phyloP scores from a whole-genome alignment of 2,888 invertebrate genomes.

The Leptopilina drosophilae region DNA sequence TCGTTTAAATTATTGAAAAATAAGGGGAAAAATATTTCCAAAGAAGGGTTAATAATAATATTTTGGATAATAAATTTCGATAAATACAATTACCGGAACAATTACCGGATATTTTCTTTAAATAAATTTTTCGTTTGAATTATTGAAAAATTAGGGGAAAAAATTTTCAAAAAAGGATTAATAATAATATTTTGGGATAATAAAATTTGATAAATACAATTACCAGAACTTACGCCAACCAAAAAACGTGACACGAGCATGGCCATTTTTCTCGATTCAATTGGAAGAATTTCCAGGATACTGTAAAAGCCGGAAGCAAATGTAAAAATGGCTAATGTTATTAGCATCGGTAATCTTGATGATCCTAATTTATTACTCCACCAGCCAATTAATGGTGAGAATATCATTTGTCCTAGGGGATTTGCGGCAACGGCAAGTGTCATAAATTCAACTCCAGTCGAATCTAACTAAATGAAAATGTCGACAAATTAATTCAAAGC shows the following conservation, averaged over 20 bases:
- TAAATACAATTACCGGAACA: no score
- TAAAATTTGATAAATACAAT: constrained; percentile 44
- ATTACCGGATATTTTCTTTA: no score
- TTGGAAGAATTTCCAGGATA: constrained; percentile 84
- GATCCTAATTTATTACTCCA: constrained; percentile 88
- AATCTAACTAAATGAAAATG: constrained; percentile 83
- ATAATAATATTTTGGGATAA: no score
- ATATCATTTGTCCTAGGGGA: constrained; percentile 91
- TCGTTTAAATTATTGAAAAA: no score
- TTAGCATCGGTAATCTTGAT: constrained; percentile 84
- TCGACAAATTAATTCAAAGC: not conserved
- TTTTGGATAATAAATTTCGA: no score
- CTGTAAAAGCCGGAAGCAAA: constrained; percentile 87
- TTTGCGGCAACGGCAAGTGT: constrained; percentile 91
- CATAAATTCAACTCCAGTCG: constrained; percentile 89
- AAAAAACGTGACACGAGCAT: constrained; percentile 79
- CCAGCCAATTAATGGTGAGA: constrained; percentile 90
- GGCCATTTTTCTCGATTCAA: constrained; percentile 82
- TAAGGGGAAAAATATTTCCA: no score
- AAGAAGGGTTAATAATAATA: no score
- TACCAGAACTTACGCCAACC: constrained; percentile 90
- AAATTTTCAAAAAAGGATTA: no score
- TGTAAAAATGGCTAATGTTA: constrained; percentile 85
- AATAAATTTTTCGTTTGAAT: no score
- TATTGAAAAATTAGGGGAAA: no score